phyloP scores from a whole-genome alignment of 2,113 vertebrate species.

The Zapornia atra region DNA sequence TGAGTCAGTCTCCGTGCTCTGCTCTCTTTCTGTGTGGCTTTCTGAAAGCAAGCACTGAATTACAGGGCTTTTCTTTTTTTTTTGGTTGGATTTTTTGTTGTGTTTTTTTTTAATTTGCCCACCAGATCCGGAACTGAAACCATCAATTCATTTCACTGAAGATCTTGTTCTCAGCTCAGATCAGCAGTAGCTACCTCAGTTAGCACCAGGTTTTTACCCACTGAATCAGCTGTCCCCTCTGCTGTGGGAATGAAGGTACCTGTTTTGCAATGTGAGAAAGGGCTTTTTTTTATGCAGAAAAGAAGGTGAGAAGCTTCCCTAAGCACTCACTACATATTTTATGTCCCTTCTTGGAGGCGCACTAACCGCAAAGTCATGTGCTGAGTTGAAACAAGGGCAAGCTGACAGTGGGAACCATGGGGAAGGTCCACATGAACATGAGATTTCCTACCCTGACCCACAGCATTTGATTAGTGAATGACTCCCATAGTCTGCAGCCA shows the following conservation, averaged over 20 bases:
- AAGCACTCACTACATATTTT: not conserved
- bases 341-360: not conserved
- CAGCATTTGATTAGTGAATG: not conserved
- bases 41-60: conserved; percentile 67
- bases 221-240: not conserved
- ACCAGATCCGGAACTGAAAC: conserved; percentile 78
- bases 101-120: conserved; percentile 20
- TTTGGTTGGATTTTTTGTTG: not conserved
- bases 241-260: not conserved
- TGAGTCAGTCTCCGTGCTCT: conserved; percentile 67
- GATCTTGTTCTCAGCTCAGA: conserved; percentile 34
- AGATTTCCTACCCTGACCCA: not conserved
- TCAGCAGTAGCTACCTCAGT: conserved; percentile 61
- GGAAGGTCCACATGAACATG: not conserved
- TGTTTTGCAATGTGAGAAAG: not conserved
- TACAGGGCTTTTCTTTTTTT: conserved; percentile 39
- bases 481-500: not conserved
- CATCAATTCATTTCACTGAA: conserved; percentile 75
- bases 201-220: not conserved
- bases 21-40: conserved; percentile 57
- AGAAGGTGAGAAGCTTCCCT: not conserved
- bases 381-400: not conserved
- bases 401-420: not conserved
- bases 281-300: not conserved
- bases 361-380: not conserved